These are phyloP conservation scores for Rana temporaria DNA, from an alignment of 2,113 vertebrate genomes.

Conservation along the genomic window DNA sequence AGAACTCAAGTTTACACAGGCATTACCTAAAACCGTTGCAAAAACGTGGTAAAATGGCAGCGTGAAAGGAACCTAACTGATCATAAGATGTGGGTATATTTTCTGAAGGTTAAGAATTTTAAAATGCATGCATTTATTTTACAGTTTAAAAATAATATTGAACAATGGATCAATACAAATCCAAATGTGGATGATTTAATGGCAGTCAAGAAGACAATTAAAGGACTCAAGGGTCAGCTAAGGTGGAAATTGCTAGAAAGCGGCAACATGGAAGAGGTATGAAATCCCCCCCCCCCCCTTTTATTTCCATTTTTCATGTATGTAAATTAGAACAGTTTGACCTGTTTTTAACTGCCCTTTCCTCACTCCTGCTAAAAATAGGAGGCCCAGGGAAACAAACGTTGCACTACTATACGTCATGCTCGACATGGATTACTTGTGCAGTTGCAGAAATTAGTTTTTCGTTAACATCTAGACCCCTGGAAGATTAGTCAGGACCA, in stretches of 20 bases:
- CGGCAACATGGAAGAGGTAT: conserved; percentile 77
- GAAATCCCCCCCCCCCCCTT: too few relatives aligned
- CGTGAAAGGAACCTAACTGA: too few relatives aligned
- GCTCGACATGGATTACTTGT: too few relatives aligned
- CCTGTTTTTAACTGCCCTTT: not conserved
- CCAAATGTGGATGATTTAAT: conserved; percentile 70
- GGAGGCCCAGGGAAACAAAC: not conserved
- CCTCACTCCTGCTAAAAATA: too few relatives aligned
- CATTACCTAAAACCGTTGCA: too few relatives aligned
- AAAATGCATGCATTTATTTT: not conserved
- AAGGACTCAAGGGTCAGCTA: conserved; percentile 72
- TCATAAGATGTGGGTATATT: too few relatives aligned
- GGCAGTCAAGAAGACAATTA: conserved; percentile 75
- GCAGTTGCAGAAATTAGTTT: too few relatives aligned
- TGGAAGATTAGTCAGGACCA: too few relatives aligned
- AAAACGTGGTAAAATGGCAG: too few relatives aligned
- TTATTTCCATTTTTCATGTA: too few relatives aligned
- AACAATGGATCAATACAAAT: conserved; percentile 69
- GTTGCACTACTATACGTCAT: not conserved
- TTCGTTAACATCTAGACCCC: too few relatives aligned
- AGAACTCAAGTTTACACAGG: not conserved
- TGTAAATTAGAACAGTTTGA: not conserved
- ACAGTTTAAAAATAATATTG: conserved; percentile 74
- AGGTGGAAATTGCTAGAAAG: conserved; percentile 78
- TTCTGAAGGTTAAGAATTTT: not conserved